Evolutionary conservation across 2,888 invertebrate genomes (phyloP), one percentile per base, ranked within the genome.

Genomic region (Hirtodrosophila confusa): DNA sequence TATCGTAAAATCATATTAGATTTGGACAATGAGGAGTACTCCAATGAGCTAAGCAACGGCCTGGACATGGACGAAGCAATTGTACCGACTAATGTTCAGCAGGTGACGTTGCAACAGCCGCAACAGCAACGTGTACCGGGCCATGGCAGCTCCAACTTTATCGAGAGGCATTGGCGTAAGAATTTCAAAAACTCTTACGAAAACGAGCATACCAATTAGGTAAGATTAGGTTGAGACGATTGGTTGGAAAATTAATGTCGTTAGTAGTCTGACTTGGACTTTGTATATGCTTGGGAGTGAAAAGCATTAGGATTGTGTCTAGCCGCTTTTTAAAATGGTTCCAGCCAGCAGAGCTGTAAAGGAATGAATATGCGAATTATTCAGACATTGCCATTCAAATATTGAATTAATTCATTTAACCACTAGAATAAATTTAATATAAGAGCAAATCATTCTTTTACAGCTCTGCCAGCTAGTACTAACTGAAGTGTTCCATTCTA

Each of bases 81-180:
- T 29, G 29, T 60, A 2, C 4, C 47, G 2, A 8, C 8, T 0
- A 41, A 62, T 39, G 67, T 44, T 9, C 57, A 57, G 9, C 40
- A 57, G 4, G 50, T 17, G 4, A 11, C 47, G 5, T 6, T 27
- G 27, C 17, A 50, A 24, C 68, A 60, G 11, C 60, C 71, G 1
- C 43, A 47, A n/a, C 70, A 65, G 37, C 53, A 66, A 10, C 57
- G 51, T 17, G 31, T 50, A 9, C 58, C 73, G 6, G 68, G 61
- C 3, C 68, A 74, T 8, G 55, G 49, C 17, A 67, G 65, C 48
- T 87, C 83, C 11, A 90, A 89, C 74, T 90, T 91, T 40, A 86
- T 87, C 58, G 92, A 92, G 69, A 89, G 92, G 64, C 93, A 93
- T 74, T 93, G 93, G 93, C 90, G 93, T 40, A 92, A 93, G 72